Base-by-base conservation (phyloP, 2,888 invertebrate genomes). In the Smittia aterrima region DNA sequence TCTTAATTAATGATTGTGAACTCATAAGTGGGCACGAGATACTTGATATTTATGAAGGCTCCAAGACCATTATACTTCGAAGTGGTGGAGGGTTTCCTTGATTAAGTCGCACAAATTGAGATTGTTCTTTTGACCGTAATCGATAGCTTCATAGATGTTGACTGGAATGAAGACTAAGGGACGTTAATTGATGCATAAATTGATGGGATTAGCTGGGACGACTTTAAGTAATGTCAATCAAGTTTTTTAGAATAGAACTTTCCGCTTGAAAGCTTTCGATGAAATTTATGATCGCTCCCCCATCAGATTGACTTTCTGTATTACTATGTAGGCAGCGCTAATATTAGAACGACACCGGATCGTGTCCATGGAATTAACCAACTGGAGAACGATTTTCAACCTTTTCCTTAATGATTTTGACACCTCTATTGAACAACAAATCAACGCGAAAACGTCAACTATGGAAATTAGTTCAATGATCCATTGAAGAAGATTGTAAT, bases 1-100 rank as follows among this genome's bases (percentile, higher is more conserved):
- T 32, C 32, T 58, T 72, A 72, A 72, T 72, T 72, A 72, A 72
- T 72, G 40, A 72, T 58, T 38, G 72, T 72, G 0, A 97, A 97
- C 82, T 98, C 96, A 80, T 98, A 98, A 4, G 97, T 97, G 0
- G 98, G 98, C 77, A 98, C 90, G 89, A 98, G 93, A 83, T 98
- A 98, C 83, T 98, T 98, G 79, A 98, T 98, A 83, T 98, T 98
- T 78, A 97, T 96, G 81, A 95, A 97, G 1, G 98, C 96, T 81
- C 97, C 96, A 77, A 95, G 93, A 3, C 98, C 98, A 1, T 98
- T 98, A 79, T 93, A 92, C 78, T 89, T 86, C 98, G 76, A 98
- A 85, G 20, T 18, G 18, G 84, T 96, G 95, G 71, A 98, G 85
- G 0, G 97, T 97, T 80, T 96, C 95, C 81, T 96, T 92, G 75